phyloP scores from a whole-genome alignment of 1,140 invertebrate species.

The Chironomus tepperi region DNA sequence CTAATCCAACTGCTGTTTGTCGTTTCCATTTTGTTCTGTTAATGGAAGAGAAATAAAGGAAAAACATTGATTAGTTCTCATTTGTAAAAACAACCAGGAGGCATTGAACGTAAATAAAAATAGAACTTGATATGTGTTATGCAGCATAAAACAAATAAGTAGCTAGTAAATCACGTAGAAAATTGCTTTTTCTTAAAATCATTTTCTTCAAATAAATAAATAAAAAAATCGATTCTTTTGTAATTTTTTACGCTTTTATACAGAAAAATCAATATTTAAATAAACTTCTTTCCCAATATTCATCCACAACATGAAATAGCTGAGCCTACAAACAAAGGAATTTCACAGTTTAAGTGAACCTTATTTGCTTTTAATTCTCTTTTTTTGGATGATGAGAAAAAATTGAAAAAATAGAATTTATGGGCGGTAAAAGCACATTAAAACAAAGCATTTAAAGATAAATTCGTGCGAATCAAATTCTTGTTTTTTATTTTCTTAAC shows the following conservation, averaged over 20 bases:
- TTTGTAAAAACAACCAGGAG: not conserved
- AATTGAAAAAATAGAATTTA: not conserved
- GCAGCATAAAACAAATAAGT: not conserved
- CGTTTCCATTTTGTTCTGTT: conserved; percentile 99
- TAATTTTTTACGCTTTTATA: not conserved
- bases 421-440: not conserved
- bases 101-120: not conserved
- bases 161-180: conserved; percentile 7
- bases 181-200: not conserved
- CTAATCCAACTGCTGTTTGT: conserved; percentile 93
- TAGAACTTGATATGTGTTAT: too few species aligned
- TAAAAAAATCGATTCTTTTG: not conserved
- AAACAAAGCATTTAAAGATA: not conserved
- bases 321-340: conserved; percentile 26
- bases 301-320: conserved; percentile 37
- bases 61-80: not conserved
- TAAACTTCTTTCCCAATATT: not conserved
- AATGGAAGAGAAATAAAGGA: conserved; percentile 36
- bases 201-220: conserved; percentile 3
- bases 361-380: not conserved
- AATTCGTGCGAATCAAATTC: conserved; percentile 19
- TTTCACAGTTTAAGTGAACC: conserved; percentile 10
- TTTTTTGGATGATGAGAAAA: not conserved
- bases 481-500: not conserved
- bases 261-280: not conserved